These are phyloP conservation scores for Parotia lawesii DNA, from an alignment of 2,113 vertebrate species.

Conservation along the genomic window DNA sequence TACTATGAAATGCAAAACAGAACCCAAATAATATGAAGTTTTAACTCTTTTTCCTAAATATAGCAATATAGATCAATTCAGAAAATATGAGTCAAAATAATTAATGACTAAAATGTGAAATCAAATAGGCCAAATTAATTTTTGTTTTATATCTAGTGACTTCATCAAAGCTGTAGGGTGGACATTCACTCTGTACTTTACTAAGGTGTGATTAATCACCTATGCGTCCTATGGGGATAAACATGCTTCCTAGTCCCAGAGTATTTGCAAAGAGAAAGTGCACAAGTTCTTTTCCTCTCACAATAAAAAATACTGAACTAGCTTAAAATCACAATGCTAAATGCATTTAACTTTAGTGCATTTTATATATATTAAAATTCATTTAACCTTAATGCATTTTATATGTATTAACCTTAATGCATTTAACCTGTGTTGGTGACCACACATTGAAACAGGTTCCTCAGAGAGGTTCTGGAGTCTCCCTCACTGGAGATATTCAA, in stretches of 20 bases:
- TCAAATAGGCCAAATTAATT: not conserved
- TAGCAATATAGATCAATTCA: not conserved
- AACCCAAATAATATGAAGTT: not conserved
- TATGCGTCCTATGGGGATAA: not conserved
- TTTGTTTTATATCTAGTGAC: not conserved
- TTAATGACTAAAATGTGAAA: not conserved
- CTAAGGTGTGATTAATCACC: not conserved
- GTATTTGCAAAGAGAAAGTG: not conserved
- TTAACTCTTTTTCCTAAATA: not conserved
- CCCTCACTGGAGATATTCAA: not conserved
- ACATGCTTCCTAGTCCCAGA: accelerated
- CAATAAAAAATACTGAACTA: not conserved
- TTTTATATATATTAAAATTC: not conserved
- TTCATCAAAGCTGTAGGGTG: not conserved
- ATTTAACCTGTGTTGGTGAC: not conserved
- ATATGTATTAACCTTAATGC: not conserved
- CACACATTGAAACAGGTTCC: not conserved
- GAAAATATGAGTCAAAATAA: not conserved
- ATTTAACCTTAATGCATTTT: not conserved
- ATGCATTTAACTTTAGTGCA: not conserved
- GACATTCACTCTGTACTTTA: not conserved
- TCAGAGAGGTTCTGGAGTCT: not conserved
- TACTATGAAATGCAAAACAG: not conserved
- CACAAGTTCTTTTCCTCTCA: not conserved
- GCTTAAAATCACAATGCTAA: not conserved